Base-by-base conservation (phyloP, 1,140 invertebrate genomes). In the Zaprionus ornatus region DNA sequence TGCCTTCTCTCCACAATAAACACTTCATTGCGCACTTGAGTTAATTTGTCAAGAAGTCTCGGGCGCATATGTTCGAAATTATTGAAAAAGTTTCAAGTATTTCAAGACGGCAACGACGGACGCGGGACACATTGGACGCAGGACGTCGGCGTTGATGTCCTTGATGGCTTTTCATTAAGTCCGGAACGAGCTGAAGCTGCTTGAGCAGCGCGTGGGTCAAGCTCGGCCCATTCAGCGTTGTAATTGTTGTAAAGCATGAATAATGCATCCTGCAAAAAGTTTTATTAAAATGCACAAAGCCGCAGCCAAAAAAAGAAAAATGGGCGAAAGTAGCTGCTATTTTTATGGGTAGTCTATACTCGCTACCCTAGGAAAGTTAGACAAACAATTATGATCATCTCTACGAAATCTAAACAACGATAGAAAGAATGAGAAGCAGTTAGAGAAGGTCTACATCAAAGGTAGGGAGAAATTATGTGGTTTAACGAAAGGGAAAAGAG, bases 11-110 rank as follows among this genome's bases (percentile, higher is more conserved):
- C 42, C 70, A 74, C 84, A 86, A 83, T 88, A 85, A 88, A 90
- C 85, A 88, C 85, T 88, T 90, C 81, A 90, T 90, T 88, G 78
- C 62, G 71, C 72, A 85, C 84, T 88, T 88, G 85, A 88, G 84
- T 88, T 88, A 84, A 88, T 88, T 88, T 88, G 86, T 90, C 85
- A 88, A 84, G 81, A 76, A 90, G n/a, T 45, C 61, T 71, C 37
- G 66, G 61, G 23, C 54, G 67, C 59, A 77, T 72, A 88, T 82
- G 74, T 78, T 73, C 70, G 73, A 71, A 88, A 87, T 87, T 87
- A 87, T 87, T 87, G 84, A 80, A 88, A 88, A 88, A 88, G 77
- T 88, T 88, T 88, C 68, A 73, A 80, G 84, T 78, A 60, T 48
- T 48, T 60, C 61, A 35, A 27, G 62, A 42, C 27, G 54, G 52